phyloP scores from a whole-genome alignment of 1,140 invertebrate genomes.

The Orchestia grillus region DNA sequence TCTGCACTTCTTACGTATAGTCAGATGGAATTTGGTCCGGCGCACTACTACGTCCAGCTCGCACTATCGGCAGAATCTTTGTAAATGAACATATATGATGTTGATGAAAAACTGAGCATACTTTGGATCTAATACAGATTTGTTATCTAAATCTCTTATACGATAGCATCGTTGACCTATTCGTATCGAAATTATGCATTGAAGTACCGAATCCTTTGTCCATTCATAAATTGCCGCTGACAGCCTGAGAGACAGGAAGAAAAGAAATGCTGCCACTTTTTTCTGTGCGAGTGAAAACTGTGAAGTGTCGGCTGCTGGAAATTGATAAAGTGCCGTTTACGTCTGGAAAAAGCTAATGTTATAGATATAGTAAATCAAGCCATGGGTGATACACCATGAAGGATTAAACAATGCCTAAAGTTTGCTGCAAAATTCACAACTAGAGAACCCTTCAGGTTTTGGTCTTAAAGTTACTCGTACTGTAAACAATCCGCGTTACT shows the following conservation, averaged over 20 bases:
- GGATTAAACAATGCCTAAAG: no score
- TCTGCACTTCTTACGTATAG: neutral
- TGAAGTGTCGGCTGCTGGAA: neutral
- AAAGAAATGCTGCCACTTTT: neutral
- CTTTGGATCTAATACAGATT: neutral
- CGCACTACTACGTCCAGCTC: neutral
- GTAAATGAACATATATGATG: neutral
- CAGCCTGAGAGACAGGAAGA: neutral
- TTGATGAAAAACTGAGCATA: neutral
- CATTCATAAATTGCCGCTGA: neutral
- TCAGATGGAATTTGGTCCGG: neutral
- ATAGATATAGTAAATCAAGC: no score
- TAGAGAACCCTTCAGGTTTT: neutral
- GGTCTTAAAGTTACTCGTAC: neutral
- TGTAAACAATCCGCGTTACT: neutral
- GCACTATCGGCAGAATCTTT: neutral
- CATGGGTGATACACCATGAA: no score
- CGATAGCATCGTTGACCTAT: neutral
- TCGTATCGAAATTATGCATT: neutral
- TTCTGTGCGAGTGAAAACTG: neutral
- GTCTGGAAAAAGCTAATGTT: neutral
- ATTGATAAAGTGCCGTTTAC: neutral
- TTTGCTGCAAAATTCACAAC: no score
- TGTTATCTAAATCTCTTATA: neutral
- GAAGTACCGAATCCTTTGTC: neutral